Evolutionary conservation across 2,888 invertebrate genomes (phyloP), one percentile per base, ranked within the genome.

Genomic region (Blastobasis lacticolella): DNA sequence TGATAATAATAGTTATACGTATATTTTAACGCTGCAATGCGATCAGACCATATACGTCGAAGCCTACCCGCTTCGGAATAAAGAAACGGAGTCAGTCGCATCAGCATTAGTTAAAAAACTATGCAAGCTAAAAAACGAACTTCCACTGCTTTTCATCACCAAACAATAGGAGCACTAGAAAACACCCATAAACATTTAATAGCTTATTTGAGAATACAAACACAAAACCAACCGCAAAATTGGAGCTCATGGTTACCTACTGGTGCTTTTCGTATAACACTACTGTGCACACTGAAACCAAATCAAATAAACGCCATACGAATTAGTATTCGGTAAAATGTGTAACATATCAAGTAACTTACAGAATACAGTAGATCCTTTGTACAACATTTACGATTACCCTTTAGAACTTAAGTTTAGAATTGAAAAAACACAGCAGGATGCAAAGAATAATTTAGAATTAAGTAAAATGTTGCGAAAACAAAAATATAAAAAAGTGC

Each of bases 251-350:
- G 60, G 58, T 6, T 58, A 53, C 54, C 6, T 61, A 48, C 41
- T 59, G 58, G 58, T 55, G 52, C 48, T 61, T 59, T 42, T 9
- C 53, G 3, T 59, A 52, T 45, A 64, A 64, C 42, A 63, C 51
- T 9, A 53, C 56, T 4, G 53, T 61, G 6, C 59, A 63, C 46
- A 45, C 52, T 1, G 23, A 38, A 10, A 62, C 60, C n/a, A n/a
- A n/a, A n/a, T n/a, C 1, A 56, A 57, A 45, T 61, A 54, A 49
- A 52, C 55, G 5, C 61, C 59, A 2, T 57, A 45, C 10, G 60
- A 62, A 10, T 44, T 59, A 10, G 57, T 60, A 1, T 60, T 57
- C 42, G 60, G 58, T 8, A 61, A 58, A 46, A 10, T 8, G 6
- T 60, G 58, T 49, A 52, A 23, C 8, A 23, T 62, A 40, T 56